phyloP scores from a whole-genome alignment of 2,888 invertebrate species.

The Cabera pusaria region DNA sequence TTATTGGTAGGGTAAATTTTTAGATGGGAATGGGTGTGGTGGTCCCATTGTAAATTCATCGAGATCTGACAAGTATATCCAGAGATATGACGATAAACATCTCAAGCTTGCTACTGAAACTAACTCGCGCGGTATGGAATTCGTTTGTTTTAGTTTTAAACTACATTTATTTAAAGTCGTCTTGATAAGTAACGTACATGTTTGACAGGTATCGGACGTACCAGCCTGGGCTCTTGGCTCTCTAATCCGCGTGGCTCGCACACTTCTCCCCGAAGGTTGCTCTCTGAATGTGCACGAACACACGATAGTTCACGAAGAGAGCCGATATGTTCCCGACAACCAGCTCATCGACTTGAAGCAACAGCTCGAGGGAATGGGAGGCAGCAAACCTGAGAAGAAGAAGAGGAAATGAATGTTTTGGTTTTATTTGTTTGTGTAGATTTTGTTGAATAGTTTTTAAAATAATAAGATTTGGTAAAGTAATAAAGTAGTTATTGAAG shows the following conservation, averaged over 20 bases:
- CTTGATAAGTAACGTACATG: too few relatives aligned
- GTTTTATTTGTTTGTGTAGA: not conserved
- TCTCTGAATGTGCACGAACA: slow-evolving; percentile 87
- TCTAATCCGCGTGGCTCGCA: slow-evolving; percentile 89
- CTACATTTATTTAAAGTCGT: too few relatives aligned
- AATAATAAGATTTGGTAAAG: too few relatives aligned
- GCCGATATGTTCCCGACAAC: slow-evolving; percentile 92
- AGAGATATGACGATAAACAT: too few relatives aligned
- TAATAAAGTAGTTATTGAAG: too few relatives aligned
- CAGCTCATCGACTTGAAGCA: slow-evolving; percentile 89
- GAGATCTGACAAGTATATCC: too few relatives aligned
- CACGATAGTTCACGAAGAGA: slow-evolving; percentile 86
- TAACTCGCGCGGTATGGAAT: too few relatives aligned
- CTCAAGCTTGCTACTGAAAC: too few relatives aligned
- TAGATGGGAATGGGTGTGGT: too few relatives aligned
- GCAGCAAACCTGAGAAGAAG: slow-evolving; percentile 71
- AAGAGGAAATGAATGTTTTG: slow-evolving; percentile 42
- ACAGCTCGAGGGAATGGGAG: slow-evolving; percentile 87
- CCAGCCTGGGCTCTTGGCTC: slow-evolving; percentile 86
- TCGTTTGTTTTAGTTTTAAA: too few relatives aligned
- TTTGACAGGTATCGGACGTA: slow-evolving; percentile 80
- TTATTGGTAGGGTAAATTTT: too few relatives aligned
- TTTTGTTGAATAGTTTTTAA: not conserved
- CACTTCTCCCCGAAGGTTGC: slow-evolving; percentile 91
- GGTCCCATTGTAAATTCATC: too few relatives aligned